Evolutionary conservation across 2,797 vertebrate species (phyloP).

Genomic region (Pantherophis alleghaniensis): DNA sequence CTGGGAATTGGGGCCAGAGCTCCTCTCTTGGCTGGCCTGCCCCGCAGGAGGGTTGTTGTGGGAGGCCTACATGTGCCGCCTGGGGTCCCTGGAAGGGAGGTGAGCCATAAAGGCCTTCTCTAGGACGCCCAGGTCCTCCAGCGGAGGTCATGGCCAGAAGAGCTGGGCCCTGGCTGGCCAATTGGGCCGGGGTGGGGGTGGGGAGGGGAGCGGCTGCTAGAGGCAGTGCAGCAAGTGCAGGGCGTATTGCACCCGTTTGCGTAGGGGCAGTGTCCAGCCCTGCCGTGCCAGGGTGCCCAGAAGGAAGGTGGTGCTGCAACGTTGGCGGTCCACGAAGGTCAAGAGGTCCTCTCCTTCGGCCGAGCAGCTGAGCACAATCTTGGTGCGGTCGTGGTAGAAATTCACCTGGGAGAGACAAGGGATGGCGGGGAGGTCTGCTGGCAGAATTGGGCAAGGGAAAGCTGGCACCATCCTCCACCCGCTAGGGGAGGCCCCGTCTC

Average conservation of each 20-base stretch:
- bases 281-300: background rate
- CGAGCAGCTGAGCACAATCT: constrained; percentile 6
- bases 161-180: background rate
- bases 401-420: constrained; percentile 32
- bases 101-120: background rate
- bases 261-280: background rate
- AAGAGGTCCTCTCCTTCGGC: background rate
- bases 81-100: background rate
- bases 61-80: background rate
- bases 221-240: constrained; percentile 25
- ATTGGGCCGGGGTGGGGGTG: background rate
- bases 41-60: background rate
- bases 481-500: accelerated
- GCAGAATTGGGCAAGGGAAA: background rate
- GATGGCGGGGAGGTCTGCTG: background rate
- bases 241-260: background rate
- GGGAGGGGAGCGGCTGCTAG: background rate
- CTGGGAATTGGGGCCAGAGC: background rate
- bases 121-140: background rate
- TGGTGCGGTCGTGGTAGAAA: background rate
- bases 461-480: background rate
- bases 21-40: background rate
- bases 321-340: constrained; percentile 22
- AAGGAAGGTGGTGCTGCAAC: accelerated
- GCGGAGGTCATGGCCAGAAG: accelerated